Base-by-base conservation (phyloP, 2,113 vertebrate genomes). In the Ochotona curzoniae region DNA sequence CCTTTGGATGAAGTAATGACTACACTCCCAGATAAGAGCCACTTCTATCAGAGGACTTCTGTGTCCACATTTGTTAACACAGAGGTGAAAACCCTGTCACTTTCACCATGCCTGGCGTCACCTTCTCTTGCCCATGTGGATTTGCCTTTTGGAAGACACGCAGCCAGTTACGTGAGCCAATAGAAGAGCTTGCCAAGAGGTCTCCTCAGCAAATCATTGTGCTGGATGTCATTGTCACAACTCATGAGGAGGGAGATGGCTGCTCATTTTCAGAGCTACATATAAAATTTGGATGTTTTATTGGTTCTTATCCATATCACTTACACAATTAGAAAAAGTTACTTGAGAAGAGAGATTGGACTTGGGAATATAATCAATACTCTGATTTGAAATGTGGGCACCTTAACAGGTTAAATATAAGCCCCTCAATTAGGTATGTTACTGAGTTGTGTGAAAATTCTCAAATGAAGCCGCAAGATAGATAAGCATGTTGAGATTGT, bases 401-500 rank as follows among this genome's bases (percentile, higher is more conserved):
- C 15, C 54, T 57, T 57, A 57, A 57, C 54, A 18, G 54, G 17
- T 18, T 57, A 57, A 14, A 57, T 57, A 57, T 18, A 18, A 57
- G 54, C 18, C 54, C 54, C 15, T 57, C 14, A 57, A 86, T 90
- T 97, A 94, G 7, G 78, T 51, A 74, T 3, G 54, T 92, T 80
- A 93, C 93, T 91, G 74, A 61, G 57, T 35, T 54, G 18, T 64
- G 38, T 61, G 88, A 90, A 85, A 87, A 74, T 79, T 88, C 51
- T 60, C 71, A 66, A 91, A 71, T 88, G 79, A 88, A 91, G 35
- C 12, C 61, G 66, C 83, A 88, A 44, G 74, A 90, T 82, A 83
- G 89, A 14, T 3, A 93, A 25, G 14, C 15, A 15, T 78, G 10
- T 20, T 64, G 32, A 35, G 54, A 54, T 95, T 89, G 91, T 66